Conservation (phyloP, 2,797 vertebrate genomes). For the Podarcis lilfordi region DNA sequence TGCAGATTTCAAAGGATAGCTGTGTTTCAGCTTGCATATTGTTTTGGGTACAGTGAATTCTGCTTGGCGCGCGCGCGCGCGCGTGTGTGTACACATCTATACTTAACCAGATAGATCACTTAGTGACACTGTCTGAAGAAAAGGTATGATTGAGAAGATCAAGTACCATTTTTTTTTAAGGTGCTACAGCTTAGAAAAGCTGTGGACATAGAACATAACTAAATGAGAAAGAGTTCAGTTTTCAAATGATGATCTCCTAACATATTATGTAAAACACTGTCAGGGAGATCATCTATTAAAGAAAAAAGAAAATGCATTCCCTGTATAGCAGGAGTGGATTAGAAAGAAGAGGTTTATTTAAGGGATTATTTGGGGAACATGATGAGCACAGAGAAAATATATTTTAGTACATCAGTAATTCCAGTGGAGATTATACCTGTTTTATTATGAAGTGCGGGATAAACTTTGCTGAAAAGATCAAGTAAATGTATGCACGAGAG, state of each 20-base stretch:
- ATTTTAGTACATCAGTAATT: not conserved
- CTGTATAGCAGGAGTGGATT: not conserved
- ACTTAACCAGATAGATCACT: too few species aligned
- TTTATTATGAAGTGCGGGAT: slow-evolving; percentile 1
- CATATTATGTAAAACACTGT: not conserved
- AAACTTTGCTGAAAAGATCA: slow-evolving; percentile 22
- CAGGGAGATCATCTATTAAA: rapidly evolving
- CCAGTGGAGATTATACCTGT: not conserved
- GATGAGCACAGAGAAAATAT: not conserved
- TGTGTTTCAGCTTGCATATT: too few species aligned
- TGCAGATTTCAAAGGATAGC: too few species aligned
- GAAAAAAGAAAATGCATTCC: not conserved
- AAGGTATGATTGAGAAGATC: not conserved
- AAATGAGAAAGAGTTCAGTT: not conserved
- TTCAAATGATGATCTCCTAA: not conserved
- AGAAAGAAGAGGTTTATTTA: not conserved
- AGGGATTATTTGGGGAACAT: not conserved
- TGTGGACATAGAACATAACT: not conserved
- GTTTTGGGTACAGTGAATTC: too few species aligned
- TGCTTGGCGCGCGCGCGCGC: too few species aligned
- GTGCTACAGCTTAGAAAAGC: not conserved
- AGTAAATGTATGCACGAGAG: not conserved
- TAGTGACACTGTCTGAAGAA: too few species aligned
- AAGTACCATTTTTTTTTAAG: not conserved
- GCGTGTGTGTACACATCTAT: too few species aligned